phyloP scores from a whole-genome alignment of 2,888 invertebrate genomes.

The Trichopria drosophilae region DNA sequence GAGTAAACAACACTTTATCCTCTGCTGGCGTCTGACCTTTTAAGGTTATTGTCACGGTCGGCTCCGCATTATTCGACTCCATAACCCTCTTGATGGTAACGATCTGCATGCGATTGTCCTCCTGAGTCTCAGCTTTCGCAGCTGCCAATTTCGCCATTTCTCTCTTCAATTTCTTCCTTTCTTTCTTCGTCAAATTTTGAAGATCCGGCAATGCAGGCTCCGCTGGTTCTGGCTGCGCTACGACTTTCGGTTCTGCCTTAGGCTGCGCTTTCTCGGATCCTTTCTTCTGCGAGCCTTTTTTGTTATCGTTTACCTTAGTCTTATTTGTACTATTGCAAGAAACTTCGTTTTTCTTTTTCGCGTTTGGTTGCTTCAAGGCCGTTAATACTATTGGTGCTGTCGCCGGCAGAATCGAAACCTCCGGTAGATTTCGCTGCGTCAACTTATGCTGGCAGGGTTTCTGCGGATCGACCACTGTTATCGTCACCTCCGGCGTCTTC shows the following conservation, averaged over 20 bases:
- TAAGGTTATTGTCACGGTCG: conserved; percentile 76
- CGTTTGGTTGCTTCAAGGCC: conserved; percentile 25
- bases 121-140: conserved; percentile 47
- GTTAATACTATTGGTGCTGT: conserved; percentile 34
- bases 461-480: conserved; percentile 58
- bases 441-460: conserved; percentile 48
- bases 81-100: conserved; percentile 75
- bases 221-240: not conserved
- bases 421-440: conserved; percentile 51
- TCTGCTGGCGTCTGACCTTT: conserved; percentile 75
- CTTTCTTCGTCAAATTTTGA: conserved; percentile 55
- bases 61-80: conserved; percentile 68
- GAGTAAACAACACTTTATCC: conserved; percentile 73
- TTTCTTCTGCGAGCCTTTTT: not conserved
- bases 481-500: conserved; percentile 59
- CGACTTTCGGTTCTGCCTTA: conserved; percentile 1
- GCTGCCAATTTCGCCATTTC: conserved; percentile 55
- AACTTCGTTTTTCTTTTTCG: conserved; percentile 30
- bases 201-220: conserved; percentile 20
- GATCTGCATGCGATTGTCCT: conserved; percentile 51
- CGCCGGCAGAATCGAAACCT: conserved; percentile 54
- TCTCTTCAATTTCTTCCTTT: conserved; percentile 51
- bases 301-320: conserved; percentile 34
- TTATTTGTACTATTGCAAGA: conserved; percentile 37
- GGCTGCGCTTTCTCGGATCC: conserved; percentile 11